phyloP scores from a whole-genome alignment of 2,113 vertebrate genomes.

The Hassar affinis region DNA sequence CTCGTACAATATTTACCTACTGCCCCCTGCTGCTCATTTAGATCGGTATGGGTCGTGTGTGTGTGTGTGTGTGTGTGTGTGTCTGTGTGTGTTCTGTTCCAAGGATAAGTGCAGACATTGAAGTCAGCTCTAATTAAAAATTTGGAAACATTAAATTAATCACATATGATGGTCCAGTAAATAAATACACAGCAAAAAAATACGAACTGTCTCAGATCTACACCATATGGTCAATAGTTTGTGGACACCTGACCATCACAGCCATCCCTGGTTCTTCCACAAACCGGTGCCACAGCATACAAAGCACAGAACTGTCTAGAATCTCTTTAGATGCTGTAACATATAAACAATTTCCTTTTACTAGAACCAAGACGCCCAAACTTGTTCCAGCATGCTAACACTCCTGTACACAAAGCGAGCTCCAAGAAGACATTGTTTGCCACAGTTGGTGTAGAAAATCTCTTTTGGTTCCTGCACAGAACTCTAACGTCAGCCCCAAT shows the following conservation, averaged over 20 bases:
- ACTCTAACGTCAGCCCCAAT: too few species aligned
- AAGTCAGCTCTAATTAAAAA: not conserved
- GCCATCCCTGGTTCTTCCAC: not conserved
- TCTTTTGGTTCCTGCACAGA: too few species aligned
- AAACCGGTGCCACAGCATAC: not conserved
- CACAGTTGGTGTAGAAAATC: too few species aligned
- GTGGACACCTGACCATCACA: not conserved
- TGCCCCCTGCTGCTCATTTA: slow-evolving; percentile 44
- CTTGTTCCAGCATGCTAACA: too few species aligned
- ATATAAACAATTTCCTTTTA: too few species aligned
- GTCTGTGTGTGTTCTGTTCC: not conserved
- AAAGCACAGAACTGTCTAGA: not conserved
- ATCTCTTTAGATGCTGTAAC: too few species aligned
- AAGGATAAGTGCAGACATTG: not conserved
- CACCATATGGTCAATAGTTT: not conserved
- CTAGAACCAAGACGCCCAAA: too few species aligned
- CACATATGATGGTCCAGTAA: not conserved
- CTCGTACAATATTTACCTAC: slow-evolving; percentile 16
- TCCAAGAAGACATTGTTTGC: too few species aligned
- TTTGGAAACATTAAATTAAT: not conserved
- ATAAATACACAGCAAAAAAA: too few species aligned
- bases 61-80: not conserved
- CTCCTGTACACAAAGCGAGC: too few species aligned
- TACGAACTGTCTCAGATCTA: not conserved
- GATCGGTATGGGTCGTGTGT: not conserved